Evolutionary conservation across 2,113 vertebrate genomes (phyloP).

Genomic region (Cyprinodon variegatus): DNA sequence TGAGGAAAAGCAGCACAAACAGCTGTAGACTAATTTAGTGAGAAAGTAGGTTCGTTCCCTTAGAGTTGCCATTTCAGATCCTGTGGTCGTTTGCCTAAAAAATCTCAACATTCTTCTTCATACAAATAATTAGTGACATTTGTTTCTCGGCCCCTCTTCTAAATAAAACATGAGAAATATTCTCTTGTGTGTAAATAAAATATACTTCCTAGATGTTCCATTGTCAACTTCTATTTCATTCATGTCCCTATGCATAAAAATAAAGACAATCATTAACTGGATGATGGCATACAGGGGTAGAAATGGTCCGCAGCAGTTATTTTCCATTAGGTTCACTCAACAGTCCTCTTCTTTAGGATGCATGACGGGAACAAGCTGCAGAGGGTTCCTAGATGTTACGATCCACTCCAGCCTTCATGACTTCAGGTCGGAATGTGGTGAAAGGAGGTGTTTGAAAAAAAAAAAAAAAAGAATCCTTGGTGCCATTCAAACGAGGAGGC

Average conservation of each 20-base stretch:
- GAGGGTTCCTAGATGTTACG: conserved; percentile 5
- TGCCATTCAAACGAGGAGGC: conserved; percentile 28
- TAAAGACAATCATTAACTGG: conserved; percentile 23
- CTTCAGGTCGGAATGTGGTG: conserved; percentile 26
- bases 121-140: neutral
- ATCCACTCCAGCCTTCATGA: conserved; percentile 28
- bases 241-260: conserved; percentile 20
- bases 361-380: conserved; percentile 15
- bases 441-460: conserved; percentile 15
- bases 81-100: neutral
- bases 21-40: conserved; percentile 17
- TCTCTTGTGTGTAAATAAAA: conserved; percentile 11
- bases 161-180: conserved; percentile 8
- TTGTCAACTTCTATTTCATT: conserved; percentile 15
- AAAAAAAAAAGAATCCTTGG: conserved; percentile 15
- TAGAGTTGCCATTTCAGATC: conserved; percentile 15
- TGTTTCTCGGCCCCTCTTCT: conserved; percentile 17
- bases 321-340: conserved; percentile 23
- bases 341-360: conserved; percentile 39
- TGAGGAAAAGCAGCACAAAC: conserved; percentile 9
- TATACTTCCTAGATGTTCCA: conserved; percentile 12
- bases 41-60: conserved; percentile 26
- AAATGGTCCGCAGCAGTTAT: conserved; percentile 19
- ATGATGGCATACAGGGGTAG: neutral
- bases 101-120: conserved; percentile 1